phyloP scores from a whole-genome alignment of 2,113 vertebrate species.

The Dasypus novemcinctus region DNA sequence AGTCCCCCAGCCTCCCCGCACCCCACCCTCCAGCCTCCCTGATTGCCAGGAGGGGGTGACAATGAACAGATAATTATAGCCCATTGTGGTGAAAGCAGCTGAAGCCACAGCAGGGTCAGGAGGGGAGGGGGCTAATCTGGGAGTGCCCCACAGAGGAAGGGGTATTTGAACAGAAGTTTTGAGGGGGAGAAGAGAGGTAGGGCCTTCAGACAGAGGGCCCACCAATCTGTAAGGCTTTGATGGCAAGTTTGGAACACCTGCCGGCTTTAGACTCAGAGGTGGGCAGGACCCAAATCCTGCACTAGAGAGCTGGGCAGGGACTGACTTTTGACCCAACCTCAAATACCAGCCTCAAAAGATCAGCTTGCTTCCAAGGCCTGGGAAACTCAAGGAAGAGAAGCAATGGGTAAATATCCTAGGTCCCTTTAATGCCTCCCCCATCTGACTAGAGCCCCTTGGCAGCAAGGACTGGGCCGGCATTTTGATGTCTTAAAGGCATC shows the following conservation, averaged over 20 bases:
- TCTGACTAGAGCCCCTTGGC: neutral
- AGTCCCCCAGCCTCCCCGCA: neutral
- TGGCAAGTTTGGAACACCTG: neutral
- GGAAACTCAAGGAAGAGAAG: neutral
- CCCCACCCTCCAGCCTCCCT: neutral
- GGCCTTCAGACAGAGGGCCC: neutral
- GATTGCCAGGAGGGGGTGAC: neutral
- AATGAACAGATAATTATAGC: neutral
- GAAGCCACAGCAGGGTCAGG: neutral
- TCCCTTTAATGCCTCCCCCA: neutral
- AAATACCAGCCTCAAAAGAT: neutral
- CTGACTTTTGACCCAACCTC: neutral
- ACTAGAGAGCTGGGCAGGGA: neutral
- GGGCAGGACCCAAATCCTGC: neutral
- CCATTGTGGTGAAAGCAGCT: neutral
- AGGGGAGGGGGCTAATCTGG: neutral
- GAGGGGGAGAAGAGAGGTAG: neutral
- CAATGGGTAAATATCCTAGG: neutral
- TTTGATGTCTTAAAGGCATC: neutral
- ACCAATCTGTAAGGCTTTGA: neutral
- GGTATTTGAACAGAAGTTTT: neutral
- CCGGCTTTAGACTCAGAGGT: neutral
- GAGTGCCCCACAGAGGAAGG: neutral
- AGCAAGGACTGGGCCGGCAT: neutral
- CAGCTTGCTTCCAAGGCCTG: neutral